phyloP scores from a whole-genome alignment of 1,140 invertebrate genomes.

The Drosophila persimilis region DNA sequence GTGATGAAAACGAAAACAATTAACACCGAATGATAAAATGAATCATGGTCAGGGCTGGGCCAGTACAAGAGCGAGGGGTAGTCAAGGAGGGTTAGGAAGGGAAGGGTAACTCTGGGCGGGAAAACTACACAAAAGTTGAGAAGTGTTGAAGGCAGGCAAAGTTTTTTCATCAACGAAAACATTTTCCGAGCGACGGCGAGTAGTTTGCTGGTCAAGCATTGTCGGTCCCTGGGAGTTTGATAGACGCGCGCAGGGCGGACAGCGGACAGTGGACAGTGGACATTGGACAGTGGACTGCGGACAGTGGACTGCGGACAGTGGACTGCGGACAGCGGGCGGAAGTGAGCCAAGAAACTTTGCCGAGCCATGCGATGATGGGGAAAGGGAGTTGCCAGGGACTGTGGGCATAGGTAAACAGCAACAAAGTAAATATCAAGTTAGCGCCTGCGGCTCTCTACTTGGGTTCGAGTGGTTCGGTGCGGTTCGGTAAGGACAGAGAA shows the following conservation, averaged over 20 bases:
- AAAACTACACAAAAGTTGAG: conserved; percentile 75
- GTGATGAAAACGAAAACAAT: conserved; percentile 79
- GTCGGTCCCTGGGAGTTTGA: conserved; percentile 61
- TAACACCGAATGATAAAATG: conserved; percentile 77
- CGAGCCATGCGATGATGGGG: neutral
- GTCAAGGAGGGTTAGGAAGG: neutral
- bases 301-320: conserved; percentile 9
- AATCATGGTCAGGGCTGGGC: conserved; percentile 43
- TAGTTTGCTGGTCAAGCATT: conserved; percentile 72
- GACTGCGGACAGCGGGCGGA: conserved; percentile 46
- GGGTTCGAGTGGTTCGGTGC: conserved; percentile 23
- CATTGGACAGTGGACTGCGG: conserved; percentile 13
- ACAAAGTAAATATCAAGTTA: conserved; percentile 81
- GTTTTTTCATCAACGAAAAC: conserved; percentile 82
- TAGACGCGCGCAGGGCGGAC: conserved; percentile 37
- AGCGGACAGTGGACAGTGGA: conserved; percentile 6
- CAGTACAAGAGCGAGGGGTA: conserved; percentile 3
- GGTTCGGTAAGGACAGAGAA: conserved; percentile 40
- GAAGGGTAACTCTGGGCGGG: conserved; percentile 14
- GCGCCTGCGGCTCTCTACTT: conserved; percentile 69
- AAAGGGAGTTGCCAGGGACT: conserved; percentile 13
- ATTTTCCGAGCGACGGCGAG: conserved; percentile 58
- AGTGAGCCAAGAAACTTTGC: conserved; percentile 63
- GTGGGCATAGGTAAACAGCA: conserved; percentile 69
- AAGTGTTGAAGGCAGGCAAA: conserved; percentile 79